Evolutionary conservation across 2,113 vertebrate species (phyloP).

Genomic region (Cavia porcellus): DNA sequence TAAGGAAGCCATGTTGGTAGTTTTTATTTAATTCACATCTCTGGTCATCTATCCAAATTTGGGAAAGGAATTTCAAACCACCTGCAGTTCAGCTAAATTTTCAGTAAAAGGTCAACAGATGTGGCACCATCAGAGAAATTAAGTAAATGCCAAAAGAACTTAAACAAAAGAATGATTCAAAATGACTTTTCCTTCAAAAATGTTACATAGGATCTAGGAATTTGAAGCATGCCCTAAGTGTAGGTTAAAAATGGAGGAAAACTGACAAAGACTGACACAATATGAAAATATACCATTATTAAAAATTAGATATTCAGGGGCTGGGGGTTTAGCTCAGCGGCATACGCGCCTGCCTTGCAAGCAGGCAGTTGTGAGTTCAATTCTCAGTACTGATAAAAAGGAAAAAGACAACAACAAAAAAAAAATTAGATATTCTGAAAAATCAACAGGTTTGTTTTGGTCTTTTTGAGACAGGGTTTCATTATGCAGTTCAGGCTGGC

Average conservation of each 20-base stretch:
- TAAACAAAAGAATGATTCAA: neutral
- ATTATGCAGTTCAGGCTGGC: neutral
- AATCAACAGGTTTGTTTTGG: neutral
- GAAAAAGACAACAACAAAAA: too few relatives aligned
- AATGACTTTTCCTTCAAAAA: neutral
- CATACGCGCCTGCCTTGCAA: too few relatives aligned
- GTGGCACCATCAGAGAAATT: neutral
- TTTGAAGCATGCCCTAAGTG: neutral
- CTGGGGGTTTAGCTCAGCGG: too few relatives aligned
- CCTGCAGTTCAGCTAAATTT: neutral
- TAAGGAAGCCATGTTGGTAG: neutral
- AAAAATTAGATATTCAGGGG: neutral
- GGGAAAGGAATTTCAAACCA: neutral
- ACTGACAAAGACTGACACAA: neutral
- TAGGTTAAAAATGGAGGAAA: neutral
- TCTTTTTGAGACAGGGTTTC: neutral
- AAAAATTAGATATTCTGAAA: neutral
- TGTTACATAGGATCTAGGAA: neutral
- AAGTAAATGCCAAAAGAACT: neutral
- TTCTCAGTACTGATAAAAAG: too few relatives aligned
- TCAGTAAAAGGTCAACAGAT: conserved; percentile 41
- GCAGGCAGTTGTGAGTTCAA: too few relatives aligned
- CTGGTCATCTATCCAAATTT: neutral
- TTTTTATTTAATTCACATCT: neutral
- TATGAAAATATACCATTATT: neutral